These are phyloP conservation scores for Rhyzopertha dominica DNA, from an alignment of 1,140 invertebrate species.

Conservation along the genomic window DNA sequence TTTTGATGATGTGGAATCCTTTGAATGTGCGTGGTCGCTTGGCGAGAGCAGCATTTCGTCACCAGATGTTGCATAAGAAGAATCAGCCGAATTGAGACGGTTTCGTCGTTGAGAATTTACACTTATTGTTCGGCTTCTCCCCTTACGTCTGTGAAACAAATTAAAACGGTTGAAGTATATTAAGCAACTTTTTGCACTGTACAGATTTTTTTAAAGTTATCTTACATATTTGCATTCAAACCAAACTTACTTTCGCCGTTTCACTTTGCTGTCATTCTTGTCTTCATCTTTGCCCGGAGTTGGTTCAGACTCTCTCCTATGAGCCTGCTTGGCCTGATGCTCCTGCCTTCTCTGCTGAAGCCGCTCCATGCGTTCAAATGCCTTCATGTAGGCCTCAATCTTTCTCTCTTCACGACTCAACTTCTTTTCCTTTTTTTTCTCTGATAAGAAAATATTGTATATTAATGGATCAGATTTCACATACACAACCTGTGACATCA, in stretches of 20 bases:
- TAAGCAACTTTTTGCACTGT: too few species aligned
- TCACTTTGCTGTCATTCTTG: conserved; percentile 26
- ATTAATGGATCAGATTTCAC: too few species aligned
- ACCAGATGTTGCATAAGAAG: conserved; percentile 65
- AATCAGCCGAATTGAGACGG: conserved; percentile 66
- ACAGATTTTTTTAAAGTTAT: too few species aligned
- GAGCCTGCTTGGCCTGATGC: conserved; percentile 54
- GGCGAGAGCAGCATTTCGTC: conserved; percentile 58
- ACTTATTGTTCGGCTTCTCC: conserved; percentile 58
- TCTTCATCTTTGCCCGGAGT: conserved; percentile 45
- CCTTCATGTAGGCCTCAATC: conserved; percentile 91
- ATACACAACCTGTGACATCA: too few species aligned
- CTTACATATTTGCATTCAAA: background rate
- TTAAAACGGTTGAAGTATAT: too few species aligned
- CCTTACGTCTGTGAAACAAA: conserved; percentile 53
- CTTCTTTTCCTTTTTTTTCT: conserved; percentile 55
- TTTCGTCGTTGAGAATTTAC: conserved; percentile 53
- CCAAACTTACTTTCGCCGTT: conserved; percentile 21
- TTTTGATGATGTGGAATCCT: conserved; percentile 28
- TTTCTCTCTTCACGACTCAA: conserved; percentile 88
- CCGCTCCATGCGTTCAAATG: conserved; percentile 80
- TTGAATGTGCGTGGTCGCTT: conserved; percentile 27
- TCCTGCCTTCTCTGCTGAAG: conserved; percentile 73
- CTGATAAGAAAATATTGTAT: conserved; percentile 42
- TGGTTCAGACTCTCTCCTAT: conserved; percentile 45